These are phyloP conservation scores for Chrysomela aeneicollis DNA, from an alignment of 2,888 invertebrate genomes.

Conservation along the genomic window DNA sequence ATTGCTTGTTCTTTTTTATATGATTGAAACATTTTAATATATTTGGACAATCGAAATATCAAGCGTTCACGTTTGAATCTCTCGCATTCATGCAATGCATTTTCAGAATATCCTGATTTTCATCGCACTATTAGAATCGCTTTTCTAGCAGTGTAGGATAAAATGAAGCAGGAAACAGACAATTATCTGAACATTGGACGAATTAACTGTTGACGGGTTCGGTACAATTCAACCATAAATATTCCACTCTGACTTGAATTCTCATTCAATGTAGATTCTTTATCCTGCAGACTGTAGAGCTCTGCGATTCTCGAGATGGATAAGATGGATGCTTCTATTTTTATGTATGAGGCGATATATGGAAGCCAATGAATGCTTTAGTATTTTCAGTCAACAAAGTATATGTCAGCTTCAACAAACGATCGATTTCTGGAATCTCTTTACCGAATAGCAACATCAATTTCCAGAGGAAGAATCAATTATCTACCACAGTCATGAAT, in stretches of 20 bases:
- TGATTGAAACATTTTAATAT: too few species aligned
- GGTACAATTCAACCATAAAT: slow-evolving; percentile 56
- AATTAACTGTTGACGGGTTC: slow-evolving; percentile 58
- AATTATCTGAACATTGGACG: slow-evolving; percentile 56
- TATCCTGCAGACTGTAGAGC: slow-evolving; percentile 30
- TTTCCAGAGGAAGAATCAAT: too few species aligned
- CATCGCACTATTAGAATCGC: background rate
- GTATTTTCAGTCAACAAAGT: background rate
- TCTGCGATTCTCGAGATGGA: slow-evolving; percentile 2
- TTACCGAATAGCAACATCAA: too few species aligned
- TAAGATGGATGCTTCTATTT: slow-evolving; percentile 1
- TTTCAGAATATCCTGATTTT: too few species aligned
- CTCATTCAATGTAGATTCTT: slow-evolving; percentile 57
- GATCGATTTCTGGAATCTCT: too few species aligned
- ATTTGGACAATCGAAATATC: too few species aligned
- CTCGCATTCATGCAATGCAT: too few species aligned
- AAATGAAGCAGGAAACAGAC: slow-evolving; percentile 53
- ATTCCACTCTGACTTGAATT: slow-evolving; percentile 37
- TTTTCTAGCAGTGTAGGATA: slow-evolving; percentile 1
- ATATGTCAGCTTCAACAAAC: too few species aligned
- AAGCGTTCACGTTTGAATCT: too few species aligned
- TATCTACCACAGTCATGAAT: too few species aligned
- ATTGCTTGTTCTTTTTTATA: too few species aligned
- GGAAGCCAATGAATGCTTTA: background rate
- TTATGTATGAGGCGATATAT: slow-evolving; percentile 5